Evolutionary conservation across 2,888 invertebrate species (phyloP).

Genomic region (Tinea trinotella): DNA sequence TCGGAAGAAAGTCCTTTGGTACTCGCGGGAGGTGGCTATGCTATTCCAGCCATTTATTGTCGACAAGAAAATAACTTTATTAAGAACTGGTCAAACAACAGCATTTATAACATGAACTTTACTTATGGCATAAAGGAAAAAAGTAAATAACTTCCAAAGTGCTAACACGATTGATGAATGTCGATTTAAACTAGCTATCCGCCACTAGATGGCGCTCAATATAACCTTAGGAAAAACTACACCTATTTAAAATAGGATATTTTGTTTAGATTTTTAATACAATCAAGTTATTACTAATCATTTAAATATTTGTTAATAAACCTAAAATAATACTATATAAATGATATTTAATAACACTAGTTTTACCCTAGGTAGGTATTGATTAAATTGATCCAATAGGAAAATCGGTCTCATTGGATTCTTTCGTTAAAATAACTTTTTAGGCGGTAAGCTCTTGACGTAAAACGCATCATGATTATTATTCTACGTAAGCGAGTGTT

Average conservation of each 20-base stretch:
- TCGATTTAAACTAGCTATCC: not conserved
- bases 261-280: too few species aligned
- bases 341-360: too few species aligned
- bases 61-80: conserved; percentile 40
- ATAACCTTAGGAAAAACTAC: too few species aligned
- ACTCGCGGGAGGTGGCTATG: not conserved
- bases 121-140: not conserved
- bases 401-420: not conserved
- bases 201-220: conserved; percentile 5
- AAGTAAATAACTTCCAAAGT: not conserved
- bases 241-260: too few species aligned
- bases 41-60: conserved; percentile 22
- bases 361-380: too few species aligned
- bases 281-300: too few species aligned
- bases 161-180: not conserved
- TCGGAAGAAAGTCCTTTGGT: conserved; percentile 32
- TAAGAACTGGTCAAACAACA: conserved; percentile 22
- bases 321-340: too few species aligned
- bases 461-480: not conserved
- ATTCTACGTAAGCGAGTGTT: not conserved
- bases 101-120: not conserved
- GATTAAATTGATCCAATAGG: not conserved
- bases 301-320: too few species aligned
- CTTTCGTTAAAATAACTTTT: too few species aligned
- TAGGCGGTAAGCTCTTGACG: not conserved